Evolutionary conservation across 2,888 invertebrate species (phyloP).

Genomic region (Dugesia japonica): DNA sequence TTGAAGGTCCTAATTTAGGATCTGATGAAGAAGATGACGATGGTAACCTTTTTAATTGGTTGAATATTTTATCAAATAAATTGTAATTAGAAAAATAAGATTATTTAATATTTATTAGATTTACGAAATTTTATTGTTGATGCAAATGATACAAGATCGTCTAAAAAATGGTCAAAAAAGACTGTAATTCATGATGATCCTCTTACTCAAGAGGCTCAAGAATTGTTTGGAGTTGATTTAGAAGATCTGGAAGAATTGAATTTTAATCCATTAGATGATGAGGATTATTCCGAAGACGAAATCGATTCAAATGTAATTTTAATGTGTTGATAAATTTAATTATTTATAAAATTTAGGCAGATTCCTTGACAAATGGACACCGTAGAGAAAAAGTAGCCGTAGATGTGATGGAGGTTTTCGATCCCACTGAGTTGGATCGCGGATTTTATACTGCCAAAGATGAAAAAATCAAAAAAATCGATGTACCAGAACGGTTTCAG

Average conservation of each 20-base stretch:
- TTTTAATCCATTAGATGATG: constrained; percentile 49
- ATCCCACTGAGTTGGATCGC: constrained; percentile 85
- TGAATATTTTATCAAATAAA: too few species aligned
- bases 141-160: constrained; percentile 55
- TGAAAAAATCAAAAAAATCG: constrained; percentile 57
- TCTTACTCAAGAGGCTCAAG: constrained; percentile 89
- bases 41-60: too few species aligned
- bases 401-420: constrained; percentile 63
- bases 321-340: constrained; percentile 39
- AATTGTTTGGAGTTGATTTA: constrained; percentile 97
- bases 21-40: constrained; percentile 47
- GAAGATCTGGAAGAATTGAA: constrained; percentile 45
- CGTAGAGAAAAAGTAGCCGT: constrained; percentile 25
- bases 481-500: constrained; percentile 52
- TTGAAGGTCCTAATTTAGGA: constrained; percentile 36
- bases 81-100: too few species aligned
- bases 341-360: constrained; percentile 39
- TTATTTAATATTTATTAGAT: too few species aligned
- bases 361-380: background rate
- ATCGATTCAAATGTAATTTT: constrained; percentile 32
- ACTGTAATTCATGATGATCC: constrained; percentile 43
- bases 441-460: constrained; percentile 86
- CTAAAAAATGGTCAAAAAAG: background rate
- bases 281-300: constrained; percentile 40
- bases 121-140: constrained; percentile 94